Conservation (phyloP, 2,888 invertebrate genomes). For the Xestia rhomboidea region DNA sequence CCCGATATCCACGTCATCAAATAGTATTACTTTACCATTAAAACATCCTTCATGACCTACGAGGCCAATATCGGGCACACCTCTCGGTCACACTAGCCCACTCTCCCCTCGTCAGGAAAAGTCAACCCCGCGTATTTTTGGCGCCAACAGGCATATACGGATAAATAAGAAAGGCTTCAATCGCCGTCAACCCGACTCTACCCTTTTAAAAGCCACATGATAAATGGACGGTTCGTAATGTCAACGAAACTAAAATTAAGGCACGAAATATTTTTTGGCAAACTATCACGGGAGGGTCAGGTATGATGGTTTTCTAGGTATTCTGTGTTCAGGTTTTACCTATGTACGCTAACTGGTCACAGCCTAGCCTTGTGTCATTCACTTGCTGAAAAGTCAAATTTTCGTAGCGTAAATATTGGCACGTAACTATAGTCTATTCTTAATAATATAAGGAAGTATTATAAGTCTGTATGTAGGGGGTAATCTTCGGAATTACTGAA, state of each 20-base stretch:
- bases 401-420: neutral
- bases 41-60: slow-evolving; percentile 61
- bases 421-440: neutral
- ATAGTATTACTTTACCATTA: slow-evolving; percentile 38
- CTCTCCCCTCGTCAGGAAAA: slow-evolving; percentile 78
- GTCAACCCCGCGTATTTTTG: slow-evolving; percentile 81
- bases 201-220: slow-evolving; percentile 88
- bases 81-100: slow-evolving; percentile 84
- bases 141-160: slow-evolving; percentile 82
- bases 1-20: slow-evolving; percentile 3
- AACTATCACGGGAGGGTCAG: slow-evolving; percentile 56
- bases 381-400: neutral
- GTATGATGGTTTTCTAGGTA: slow-evolving; percentile 29
- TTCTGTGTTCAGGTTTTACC: neutral
- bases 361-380: too few relatives aligned
- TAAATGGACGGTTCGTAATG: slow-evolving; percentile 83
- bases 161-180: slow-evolving; percentile 87
- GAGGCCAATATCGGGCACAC: slow-evolving; percentile 68
- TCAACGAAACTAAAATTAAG: slow-evolving; percentile 76
- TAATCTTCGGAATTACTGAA: too few relatives aligned
- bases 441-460: too few relatives aligned
- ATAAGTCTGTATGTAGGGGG: too few relatives aligned
- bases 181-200: slow-evolving; percentile 84
- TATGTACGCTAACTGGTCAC: neutral
- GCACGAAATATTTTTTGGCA: slow-evolving; percentile 57